Evolutionary conservation across 2,888 invertebrate species (phyloP), one percentile per base, ranked within the genome.

Genomic region (Ormia ochracea): DNA sequence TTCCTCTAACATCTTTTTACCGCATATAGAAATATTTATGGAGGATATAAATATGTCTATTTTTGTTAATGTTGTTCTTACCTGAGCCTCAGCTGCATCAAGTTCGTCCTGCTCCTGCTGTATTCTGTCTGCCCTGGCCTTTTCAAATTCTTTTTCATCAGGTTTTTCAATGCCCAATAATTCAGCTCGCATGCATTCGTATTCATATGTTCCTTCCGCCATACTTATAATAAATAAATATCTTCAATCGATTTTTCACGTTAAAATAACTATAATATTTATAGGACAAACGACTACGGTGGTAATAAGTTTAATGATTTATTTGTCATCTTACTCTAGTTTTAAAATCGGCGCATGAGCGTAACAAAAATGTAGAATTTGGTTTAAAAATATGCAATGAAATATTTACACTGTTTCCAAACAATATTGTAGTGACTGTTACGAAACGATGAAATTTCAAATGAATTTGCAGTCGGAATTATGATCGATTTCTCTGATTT

Each of bases 181-280:
- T 87, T 96, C 95, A 0, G 95, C 95, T 77, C 95, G 91, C 89
- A 94, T 93, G 85, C 95, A 94, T 75, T 94, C 95, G 87, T 94
- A 93, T 88, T 94, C 93, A 85, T 95, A 95, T 14, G 93, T 93
- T 82, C 92, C 92, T 86, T 93, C 91, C 21, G 86, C 86, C 88
- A 88, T 88, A 48, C n/a, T 69, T 66, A 48, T 58, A 14, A 45
- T 36, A 12, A 36, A 17, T 19, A 31, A 4, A 4, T 31, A 21
- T 48, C 26, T 61, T 74, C 17, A 70, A 77, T 77, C 69, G 76
- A 77, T 77, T 65, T 76, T 77, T 59, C 69, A 28, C 52, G 17
- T 48, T 59, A 43, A 45, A 59, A 38, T 31, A 45, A 48, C 19
- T 48, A 36, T 6, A 26, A 70, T 41, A 48, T 63, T 56, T 50